Base-by-base conservation (phyloP, 2,113 vertebrate genomes). In the Amblyopsis rosae region DNA sequence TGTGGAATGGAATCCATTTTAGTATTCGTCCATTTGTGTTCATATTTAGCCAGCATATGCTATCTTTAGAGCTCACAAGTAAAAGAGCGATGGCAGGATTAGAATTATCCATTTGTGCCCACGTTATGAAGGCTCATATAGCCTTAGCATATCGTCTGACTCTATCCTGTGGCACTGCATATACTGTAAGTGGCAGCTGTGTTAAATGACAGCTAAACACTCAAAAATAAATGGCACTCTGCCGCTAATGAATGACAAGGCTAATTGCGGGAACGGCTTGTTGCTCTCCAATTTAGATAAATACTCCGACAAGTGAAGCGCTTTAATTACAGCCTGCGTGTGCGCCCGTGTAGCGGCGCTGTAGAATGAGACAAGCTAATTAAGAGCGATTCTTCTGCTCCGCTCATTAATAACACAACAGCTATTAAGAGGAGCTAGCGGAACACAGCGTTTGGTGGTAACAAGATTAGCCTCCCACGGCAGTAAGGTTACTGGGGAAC, bases 331-430 rank as follows among this genome's bases (percentile, higher is more conserved):
- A 93, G 92, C 95, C 94, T 92, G 94, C 88, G 94, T 96, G 94
- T 95, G 95, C 95, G 94, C 81, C 81, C 80, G 81, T 75, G 76
- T 62, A 67, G 75, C 32, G 71, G 35, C 59, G 16, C 93, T 95
- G 94, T 94, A 92, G 94, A 96, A 97, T 94, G 95, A 94, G 92
- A 94, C 94, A 93, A 95, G 95, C 94, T 96, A 97, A 98, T 98
- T 98, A 95, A 94, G 94, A 96, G 96, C 95, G 65, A 96, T 96
- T 96, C 91, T 95, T 95, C 93, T 91, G 83, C 94, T 95, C 88
- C 77, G 93, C 95, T 97, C 96, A 98, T 96, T 98, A 96, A 97
- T 95, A 96, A 95, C 95, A 95, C 95, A 95, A 94, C 95, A 91
- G 94, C 95, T 96, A 97, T 98, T 96, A 98, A 95, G 93, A 95